Evolutionary conservation across 2,888 invertebrate genomes (phyloP), one percentile per base, ranked within the genome.

Genomic region (Eupithecia vulgata): DNA sequence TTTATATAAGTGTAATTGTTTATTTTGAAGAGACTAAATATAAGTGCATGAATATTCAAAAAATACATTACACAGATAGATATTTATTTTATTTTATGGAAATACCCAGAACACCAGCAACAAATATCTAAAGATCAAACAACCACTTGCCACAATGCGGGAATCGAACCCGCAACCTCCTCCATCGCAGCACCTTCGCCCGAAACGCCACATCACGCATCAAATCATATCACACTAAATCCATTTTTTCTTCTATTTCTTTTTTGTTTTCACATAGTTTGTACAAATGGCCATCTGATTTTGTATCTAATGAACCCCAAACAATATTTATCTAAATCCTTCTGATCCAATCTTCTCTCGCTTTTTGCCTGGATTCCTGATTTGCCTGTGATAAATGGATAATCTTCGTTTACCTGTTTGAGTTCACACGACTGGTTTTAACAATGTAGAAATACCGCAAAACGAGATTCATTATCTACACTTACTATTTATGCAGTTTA

Each of bases 301-400:
- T 64, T 64, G 12, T 21, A 67, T 65, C 71, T 71, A 74, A 74
- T 74, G 68, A 73, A 68, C 70, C 67, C 57, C 68, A 73, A 81
- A 79, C 74, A 76, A 68, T 61, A 45, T 8, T 64, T 42, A 80
- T 81, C 77, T 76, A 35, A 81, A 81, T 82, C 57, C 57, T 4
- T 25, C 4, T 25, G 25, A 57, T 57, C 79, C 79, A 69, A 79
- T 81, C 79, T 70, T 4, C 7, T 65, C 71, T 61, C 68, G 68
- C 66, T 57, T 52, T 45, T 65, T 69, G 72, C 62, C 45, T 17
- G 7, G 21, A 64, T 21, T 37, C n/a, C 65, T 52, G 57, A 81
- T 80, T 25, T 25, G 25, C 81, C 5, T n/a, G 37, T 79, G 85
- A 86, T 87, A 85, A 81, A 77, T 34, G 81, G 79, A 76, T 80